Percentiles rank a stretch among this genome's conserved stretches.
Evolutionary conservation across 2,888 invertebrate species (phyloP).

Genomic region (Oeneis ivallda): DNA sequence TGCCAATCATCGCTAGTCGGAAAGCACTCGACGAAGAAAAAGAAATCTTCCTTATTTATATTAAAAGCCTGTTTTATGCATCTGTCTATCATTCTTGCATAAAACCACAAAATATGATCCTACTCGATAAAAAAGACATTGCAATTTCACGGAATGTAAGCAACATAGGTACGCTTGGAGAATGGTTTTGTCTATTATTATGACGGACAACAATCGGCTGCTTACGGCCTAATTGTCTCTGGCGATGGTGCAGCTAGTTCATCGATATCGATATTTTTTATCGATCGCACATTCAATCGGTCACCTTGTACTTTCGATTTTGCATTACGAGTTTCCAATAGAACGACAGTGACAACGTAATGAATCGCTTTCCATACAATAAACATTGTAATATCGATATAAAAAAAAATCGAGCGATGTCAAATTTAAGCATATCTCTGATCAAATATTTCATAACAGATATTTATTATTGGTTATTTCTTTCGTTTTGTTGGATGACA

Average conservation of each 20-base stretch:
- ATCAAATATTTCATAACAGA: constrained; percentile 19
- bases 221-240: constrained; percentile 61
- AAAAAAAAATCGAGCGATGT: constrained; percentile 19
- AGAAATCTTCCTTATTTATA: no score
- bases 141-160: constrained; percentile 72
- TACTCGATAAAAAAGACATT: constrained; percentile 45
- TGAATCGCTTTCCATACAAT: constrained; percentile 37
- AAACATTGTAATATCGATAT: constrained; percentile 25
- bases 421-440: constrained; percentile 22
- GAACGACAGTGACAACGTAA: constrained; percentile 26
- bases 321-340: constrained; percentile 44
- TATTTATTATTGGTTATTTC: constrained; percentile 7
- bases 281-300: constrained; percentile 53
- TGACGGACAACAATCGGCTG: constrained; percentile 71
- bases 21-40: no score
- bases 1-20: no score
- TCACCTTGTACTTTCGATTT: constrained; percentile 75
- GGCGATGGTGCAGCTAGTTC: constrained; percentile 51
- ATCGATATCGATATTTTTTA: constrained; percentile 65
- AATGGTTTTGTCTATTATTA: constrained; percentile 70
- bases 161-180: constrained; percentile 62
- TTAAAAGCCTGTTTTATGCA: background rate
- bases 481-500: constrained; percentile 2
- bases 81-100: constrained; percentile 12
- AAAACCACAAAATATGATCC: constrained; percentile 40